Evolutionary conservation across 2,797 vertebrate species (phyloP).

Genomic region (Rallus crepitans): DNA sequence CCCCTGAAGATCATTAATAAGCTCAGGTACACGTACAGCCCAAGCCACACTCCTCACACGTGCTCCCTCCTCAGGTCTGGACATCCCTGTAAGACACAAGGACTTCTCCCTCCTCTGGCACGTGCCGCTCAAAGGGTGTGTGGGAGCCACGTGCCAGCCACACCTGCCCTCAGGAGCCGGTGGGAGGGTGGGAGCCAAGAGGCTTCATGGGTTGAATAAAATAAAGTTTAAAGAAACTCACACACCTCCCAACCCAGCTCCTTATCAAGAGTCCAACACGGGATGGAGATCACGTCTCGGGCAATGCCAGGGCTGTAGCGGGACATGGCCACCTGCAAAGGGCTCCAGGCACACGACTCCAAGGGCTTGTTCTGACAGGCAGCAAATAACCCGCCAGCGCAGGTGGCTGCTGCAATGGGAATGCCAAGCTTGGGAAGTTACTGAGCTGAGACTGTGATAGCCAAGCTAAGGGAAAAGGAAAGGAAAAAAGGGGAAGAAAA

Average conservation of each 20-base stretch:
- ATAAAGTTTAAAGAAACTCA: background rate
- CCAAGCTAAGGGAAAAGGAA: background rate
- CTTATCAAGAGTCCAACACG: fast-evolving
- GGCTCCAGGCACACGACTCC: background rate
- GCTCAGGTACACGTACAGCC: background rate
- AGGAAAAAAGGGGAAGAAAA: too few species aligned
- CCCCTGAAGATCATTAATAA: fast-evolving
- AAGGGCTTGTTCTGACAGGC: background rate
- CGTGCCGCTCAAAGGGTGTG: fast-evolving
- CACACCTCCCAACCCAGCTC: background rate
- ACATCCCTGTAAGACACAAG: fast-evolving
- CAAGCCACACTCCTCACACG: fast-evolving
- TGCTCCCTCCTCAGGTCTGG: background rate
- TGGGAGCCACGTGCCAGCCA: background rate
- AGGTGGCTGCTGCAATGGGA: background rate
- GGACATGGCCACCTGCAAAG: fast-evolving
- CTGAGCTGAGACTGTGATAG: background rate
- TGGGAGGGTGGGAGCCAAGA: background rate
- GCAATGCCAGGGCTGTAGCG: background rate
- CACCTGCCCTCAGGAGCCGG: background rate
- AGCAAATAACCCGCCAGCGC: background rate
- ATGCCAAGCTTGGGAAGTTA: background rate
- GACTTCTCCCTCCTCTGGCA: background rate
- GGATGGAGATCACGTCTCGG: background rate
- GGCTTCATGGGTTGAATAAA: fast-evolving